A percentile compares a stretch with the other conserved stretches of the same genome.
Evolutionary conservation across 2,888 invertebrate genomes (phyloP).

Genomic region (Amphipyra tragopoginis): DNA sequence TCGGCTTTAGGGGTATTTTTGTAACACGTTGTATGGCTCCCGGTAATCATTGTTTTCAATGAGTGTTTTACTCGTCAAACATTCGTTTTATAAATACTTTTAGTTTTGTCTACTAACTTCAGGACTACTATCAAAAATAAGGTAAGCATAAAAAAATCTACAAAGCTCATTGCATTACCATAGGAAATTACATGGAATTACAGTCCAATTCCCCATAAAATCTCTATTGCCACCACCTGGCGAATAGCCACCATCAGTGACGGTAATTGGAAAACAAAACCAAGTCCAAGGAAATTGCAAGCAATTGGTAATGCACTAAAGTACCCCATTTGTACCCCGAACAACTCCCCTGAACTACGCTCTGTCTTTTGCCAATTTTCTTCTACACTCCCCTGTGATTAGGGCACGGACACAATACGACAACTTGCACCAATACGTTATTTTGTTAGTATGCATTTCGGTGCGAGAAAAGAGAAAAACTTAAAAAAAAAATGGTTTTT

Average conservation of each 20-base stretch:
- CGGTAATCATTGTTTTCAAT: too few species aligned
- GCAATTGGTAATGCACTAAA: constrained; percentile 68
- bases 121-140: neutral
- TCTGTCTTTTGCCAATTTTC: constrained; percentile 57
- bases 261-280: constrained; percentile 50
- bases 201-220: constrained; percentile 12
- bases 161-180: constrained; percentile 4
- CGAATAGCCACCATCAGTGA: constrained; percentile 19
- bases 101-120: neutral
- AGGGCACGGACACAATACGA: constrained; percentile 36
- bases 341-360: constrained; percentile 44
- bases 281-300: constrained; percentile 57
- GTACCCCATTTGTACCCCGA: constrained; percentile 62
- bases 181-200: constrained; percentile 12
- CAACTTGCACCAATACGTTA: neutral
- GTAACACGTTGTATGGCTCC: too few species aligned
- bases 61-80: too few species aligned
- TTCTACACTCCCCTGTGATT: constrained; percentile 42
- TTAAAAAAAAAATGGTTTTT: too few species aligned
- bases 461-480: neutral
- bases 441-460: neutral
- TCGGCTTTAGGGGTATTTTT: too few species aligned
- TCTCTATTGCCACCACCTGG: constrained; percentile 26
- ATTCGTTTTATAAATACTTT: too few species aligned
- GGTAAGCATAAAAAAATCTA: neutral